Conservation (phyloP, 2,797 vertebrate genomes). For the Melanogrammus aeglefinus region DNA sequence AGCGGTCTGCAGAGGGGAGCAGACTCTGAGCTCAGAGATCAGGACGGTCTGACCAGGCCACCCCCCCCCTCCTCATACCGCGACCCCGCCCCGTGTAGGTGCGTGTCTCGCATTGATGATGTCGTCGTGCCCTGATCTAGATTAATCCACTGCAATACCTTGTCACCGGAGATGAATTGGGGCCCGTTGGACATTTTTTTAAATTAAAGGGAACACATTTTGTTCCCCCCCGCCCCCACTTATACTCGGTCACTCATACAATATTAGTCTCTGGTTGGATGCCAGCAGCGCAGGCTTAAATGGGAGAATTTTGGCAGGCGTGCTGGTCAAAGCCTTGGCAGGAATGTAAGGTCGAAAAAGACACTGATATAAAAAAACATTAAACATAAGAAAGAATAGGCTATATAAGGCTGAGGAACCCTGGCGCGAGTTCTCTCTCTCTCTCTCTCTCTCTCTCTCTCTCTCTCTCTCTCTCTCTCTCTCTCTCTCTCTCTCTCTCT, state of each 20-base stretch:
- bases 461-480: not conserved
- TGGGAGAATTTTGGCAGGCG: not conserved
- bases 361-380: not conserved
- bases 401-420: not conserved
- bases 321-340: not conserved
- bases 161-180: not conserved
- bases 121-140: not conserved
- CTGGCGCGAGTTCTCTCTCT: not conserved
- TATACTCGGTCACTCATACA: not conserved
- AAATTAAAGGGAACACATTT: constrained; percentile 2
- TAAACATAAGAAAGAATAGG: not conserved
- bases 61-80: not conserved
- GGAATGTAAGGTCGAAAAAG: not conserved
- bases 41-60: no score
- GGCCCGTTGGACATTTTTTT: not conserved
- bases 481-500: not conserved
- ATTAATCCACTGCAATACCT: not conserved
- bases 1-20: no score
- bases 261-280: not conserved
- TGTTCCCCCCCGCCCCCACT: no score
- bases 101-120: not conserved
- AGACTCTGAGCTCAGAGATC: no score
- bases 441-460: not conserved
- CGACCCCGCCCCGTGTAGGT: not conserved
- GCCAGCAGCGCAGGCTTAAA: not conserved